A percentile compares a stretch with the other conserved stretches of the same genome.
These are phyloP conservation scores for Maniola jurtina DNA, from an alignment of 1,140 invertebrate species.

Conservation along the genomic window DNA sequence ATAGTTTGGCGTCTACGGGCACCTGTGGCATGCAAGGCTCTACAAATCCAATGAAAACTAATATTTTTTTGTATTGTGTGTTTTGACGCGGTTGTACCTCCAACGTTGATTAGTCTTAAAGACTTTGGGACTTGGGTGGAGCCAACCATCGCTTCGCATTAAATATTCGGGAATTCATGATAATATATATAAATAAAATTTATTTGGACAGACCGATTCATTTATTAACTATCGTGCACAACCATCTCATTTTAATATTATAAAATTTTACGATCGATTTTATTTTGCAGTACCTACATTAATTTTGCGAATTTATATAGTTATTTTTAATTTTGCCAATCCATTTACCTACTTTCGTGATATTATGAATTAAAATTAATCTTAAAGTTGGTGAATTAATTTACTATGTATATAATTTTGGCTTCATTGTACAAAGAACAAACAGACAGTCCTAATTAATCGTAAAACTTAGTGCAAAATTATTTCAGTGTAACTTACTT, in stretches of 20 bases:
- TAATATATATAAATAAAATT: slow-evolving; percentile 40
- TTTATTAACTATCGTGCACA: slow-evolving; percentile 70
- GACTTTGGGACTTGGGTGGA: not conserved
- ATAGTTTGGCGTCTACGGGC: slow-evolving; percentile 60
- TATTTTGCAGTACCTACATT: slow-evolving; percentile 24
- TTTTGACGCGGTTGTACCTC: slow-evolving; percentile 10
- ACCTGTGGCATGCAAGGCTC: slow-evolving; percentile 60
- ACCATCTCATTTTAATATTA: slow-evolving; percentile 65
- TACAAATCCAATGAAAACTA: slow-evolving; percentile 37
- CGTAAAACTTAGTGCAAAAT: no score
- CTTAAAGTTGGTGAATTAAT: not conserved
- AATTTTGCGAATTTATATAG: not conserved
- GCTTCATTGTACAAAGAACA: not conserved
- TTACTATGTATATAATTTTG: not conserved
- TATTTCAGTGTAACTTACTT: no score
- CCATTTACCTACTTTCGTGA: not conserved
- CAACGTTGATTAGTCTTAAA: not conserved
- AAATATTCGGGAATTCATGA: slow-evolving; percentile 29
- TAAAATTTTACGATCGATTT: slow-evolving; percentile 26
- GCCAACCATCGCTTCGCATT: slow-evolving; percentile 28
- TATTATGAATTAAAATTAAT: slow-evolving; percentile 1
- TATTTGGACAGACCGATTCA: slow-evolving; percentile 62
- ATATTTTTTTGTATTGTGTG: slow-evolving; percentile 18
- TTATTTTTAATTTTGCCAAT: not conserved
- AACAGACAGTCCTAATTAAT: no score